Percentiles rank a stretch among this genome's conserved stretches.
Conservation (phyloP, 2,888 invertebrate genomes). For the Pinctada fucata region DNA sequence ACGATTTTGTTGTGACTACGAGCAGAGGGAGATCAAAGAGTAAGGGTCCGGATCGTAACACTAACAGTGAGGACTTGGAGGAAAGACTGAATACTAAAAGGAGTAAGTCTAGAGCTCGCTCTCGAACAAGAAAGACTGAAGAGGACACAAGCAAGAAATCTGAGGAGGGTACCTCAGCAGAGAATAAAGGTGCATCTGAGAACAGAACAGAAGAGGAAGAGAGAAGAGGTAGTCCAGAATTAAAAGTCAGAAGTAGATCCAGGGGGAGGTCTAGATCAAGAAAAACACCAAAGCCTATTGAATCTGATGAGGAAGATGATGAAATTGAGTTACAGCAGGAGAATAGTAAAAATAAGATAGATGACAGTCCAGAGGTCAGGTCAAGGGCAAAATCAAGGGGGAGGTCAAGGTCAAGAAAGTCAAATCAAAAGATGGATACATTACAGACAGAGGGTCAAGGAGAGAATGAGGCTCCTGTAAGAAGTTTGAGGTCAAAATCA, state of each 20-base stretch:
- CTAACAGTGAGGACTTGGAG: background rate
- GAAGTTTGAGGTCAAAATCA: slow-evolving; percentile 1
- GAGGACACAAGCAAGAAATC: background rate
- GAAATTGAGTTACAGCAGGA: background rate
- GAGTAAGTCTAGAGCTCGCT: background rate
- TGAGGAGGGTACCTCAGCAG: background rate
- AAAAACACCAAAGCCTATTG: background rate
- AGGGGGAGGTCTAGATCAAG: slow-evolving; percentile 8
- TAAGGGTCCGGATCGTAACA: background rate
- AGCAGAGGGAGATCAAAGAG: slow-evolving; percentile 9
- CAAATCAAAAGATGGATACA: background rate
- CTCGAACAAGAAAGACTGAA: background rate
- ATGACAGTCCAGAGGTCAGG: background rate
- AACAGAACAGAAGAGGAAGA: background rate
- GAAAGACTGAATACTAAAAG: background rate
- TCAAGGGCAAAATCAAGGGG: slow-evolving; percentile 20
- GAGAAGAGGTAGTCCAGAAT: background rate
- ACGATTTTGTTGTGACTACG: background rate
- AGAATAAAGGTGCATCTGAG: background rate
- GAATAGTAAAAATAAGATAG: background rate
- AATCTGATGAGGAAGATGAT: background rate
- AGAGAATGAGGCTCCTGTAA: background rate
- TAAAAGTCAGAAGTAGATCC: slow-evolving; percentile 20
- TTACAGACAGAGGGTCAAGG: background rate
- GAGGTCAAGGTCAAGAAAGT: slow-evolving; percentile 7